Evolutionary conservation across 2,113 vertebrate species (phyloP).

Genomic region (Peromyscus maniculatus): DNA sequence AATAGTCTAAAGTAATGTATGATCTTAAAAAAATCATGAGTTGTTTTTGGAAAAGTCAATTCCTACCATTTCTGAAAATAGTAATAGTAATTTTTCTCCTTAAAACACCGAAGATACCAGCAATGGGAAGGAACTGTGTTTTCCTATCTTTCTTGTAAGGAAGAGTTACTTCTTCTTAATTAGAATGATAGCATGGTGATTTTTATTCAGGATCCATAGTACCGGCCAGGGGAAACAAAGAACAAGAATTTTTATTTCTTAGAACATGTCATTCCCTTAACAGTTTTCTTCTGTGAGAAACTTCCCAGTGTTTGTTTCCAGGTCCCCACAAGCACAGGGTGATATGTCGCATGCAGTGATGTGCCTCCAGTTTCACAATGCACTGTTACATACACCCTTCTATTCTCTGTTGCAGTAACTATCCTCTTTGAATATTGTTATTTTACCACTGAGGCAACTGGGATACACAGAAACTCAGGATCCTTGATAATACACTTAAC

Average conservation of each 20-base stretch:
- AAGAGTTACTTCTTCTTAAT: not conserved
- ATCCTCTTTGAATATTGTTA: not conserved
- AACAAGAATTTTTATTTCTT: not conserved
- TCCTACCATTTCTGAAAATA: not conserved
- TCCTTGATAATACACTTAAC: too few species aligned
- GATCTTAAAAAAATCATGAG: not conserved
- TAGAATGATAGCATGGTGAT: not conserved
- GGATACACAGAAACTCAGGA: not conserved
- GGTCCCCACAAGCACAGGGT: not conserved
- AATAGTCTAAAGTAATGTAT: not conserved
- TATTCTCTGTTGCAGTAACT: not conserved
- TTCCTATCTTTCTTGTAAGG: not conserved
- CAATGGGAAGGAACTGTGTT: not conserved
- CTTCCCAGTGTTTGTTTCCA: not conserved
- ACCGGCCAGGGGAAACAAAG: not conserved
- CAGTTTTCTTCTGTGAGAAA: not conserved
- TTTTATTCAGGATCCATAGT: not conserved
- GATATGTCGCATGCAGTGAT: not conserved
- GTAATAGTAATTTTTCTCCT: not conserved
- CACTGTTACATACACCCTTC: not conserved
- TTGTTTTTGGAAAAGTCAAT: slow-evolving; percentile 15
- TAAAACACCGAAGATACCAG: not conserved
- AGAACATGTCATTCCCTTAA: not conserved
- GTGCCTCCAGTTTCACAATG: not conserved
- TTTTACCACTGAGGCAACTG: not conserved